Evolutionary conservation across 2,113 vertebrate species (phyloP), one percentile per base, ranked within the genome.

Genomic region (Lophochroa leadbeateri): DNA sequence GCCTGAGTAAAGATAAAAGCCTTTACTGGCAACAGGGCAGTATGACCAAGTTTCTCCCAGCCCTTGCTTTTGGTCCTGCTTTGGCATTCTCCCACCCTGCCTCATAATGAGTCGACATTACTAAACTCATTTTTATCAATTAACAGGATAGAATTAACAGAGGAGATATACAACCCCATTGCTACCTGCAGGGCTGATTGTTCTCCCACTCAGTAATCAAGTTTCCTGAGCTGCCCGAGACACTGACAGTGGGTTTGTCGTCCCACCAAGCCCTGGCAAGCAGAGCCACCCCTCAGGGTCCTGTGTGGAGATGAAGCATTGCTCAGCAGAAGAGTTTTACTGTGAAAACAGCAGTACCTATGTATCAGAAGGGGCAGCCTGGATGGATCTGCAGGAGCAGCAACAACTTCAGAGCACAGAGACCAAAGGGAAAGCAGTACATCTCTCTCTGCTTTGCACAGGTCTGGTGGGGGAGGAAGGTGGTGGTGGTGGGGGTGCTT

Each of bases 1-100:
- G 21, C 39, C 17, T n/a, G 71, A 88, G 31, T 61, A 86, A 90
- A 67, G 63, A 58, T 37, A 88, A 88, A 86, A 75, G 37, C 20
- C 8, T 29, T 46, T 92, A 44, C 10, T 31, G 17, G 21, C 65
- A 71, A n/a, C 64, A 68, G 72, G 17, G 50, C 27, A 78, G 33
- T 52, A 35, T 0, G 1, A 70, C 5, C 24, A 52, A 10, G 4
- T 46, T 93, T 90, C 44, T 86, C 31, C 6, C 16, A 61, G 21
- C 12, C 78, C 44, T 78, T 63, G 68, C 35, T 88, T 92, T 84
- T 57, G 17, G 43, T 78, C 46, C 41, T 84, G 33, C 35, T 88
- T 72, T 63, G 19, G 44, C 17, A 17, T 85, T 68, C 49, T 72
- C 41, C 50, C 46, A 33, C 11, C 2, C 9, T 6, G 5, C 58